Percentiles rank a stretch among this genome's conserved stretches.
These are phyloP conservation scores for Sebastiscus tertius DNA, from an alignment of 2,797 vertebrate species.

Conservation along the genomic window DNA sequence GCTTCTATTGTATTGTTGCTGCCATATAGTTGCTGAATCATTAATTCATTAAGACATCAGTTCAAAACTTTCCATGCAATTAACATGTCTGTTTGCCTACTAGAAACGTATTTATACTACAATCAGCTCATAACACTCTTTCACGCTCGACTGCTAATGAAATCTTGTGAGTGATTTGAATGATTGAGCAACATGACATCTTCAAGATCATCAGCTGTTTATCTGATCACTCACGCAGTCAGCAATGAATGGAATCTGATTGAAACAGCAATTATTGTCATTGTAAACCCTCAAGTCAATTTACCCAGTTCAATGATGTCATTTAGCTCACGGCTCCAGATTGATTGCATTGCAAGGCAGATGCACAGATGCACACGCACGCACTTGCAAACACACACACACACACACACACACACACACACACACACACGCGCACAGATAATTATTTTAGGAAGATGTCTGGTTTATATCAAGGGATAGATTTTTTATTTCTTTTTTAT, in stretches of 20 bases:
- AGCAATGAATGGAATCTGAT: constrained; percentile 55
- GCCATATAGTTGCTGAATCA: neutral
- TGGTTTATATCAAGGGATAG: constrained; percentile 14
- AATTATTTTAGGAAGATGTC: constrained; percentile 16
- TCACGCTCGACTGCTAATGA: constrained; percentile 44
- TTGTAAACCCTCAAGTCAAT: constrained; percentile 59
- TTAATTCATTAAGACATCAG: neutral
- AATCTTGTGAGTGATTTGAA: constrained; percentile 42
- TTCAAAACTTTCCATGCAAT: neutral
- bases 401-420: neutral
- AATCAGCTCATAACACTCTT: constrained; percentile 23
- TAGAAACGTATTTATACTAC: constrained; percentile 9
- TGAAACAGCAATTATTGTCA: constrained; percentile 53
- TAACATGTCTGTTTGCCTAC: constrained; percentile 13
- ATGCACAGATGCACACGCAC: neutral
- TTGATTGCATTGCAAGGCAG: constrained; percentile 36
- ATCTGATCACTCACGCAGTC: constrained; percentile 51
- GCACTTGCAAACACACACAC: neutral
- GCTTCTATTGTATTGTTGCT: neutral
- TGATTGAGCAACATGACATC: constrained; percentile 32
- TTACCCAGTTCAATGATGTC: constrained; percentile 50
- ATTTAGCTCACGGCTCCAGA: constrained; percentile 42
- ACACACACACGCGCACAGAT: neutral
- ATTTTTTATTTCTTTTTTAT: neutral
- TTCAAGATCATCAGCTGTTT: constrained; percentile 44